A percentile compares a stretch with the other conserved stretches of the same genome.
These are phyloP conservation scores for Nematopogon swammerdamellus DNA, from an alignment of 2,888 invertebrate species.

Conservation along the genomic window DNA sequence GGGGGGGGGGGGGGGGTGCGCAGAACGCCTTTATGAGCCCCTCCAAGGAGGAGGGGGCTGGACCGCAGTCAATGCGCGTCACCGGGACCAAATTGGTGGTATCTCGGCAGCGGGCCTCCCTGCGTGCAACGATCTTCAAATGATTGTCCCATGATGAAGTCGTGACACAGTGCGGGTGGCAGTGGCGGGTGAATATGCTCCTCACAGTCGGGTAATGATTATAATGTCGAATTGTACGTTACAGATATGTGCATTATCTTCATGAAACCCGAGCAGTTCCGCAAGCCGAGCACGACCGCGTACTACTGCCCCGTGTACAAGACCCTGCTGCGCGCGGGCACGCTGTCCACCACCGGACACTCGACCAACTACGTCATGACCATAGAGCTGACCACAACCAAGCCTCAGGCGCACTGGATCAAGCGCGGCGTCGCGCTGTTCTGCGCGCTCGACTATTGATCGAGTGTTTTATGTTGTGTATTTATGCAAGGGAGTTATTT, in stretches of 20 bases:
- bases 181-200: too few species aligned
- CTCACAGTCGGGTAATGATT: too few species aligned
- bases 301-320: conserved; percentile 78
- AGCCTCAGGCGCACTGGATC: conserved; percentile 70
- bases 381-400: conserved; percentile 62
- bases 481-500: conserved; percentile 13
- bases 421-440: conserved; percentile 74
- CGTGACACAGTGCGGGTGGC: too few species aligned
- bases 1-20: too few species aligned
- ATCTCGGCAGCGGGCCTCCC: too few species aligned
- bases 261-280: conserved; percentile 64
- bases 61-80: too few species aligned
- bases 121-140: too few species aligned
- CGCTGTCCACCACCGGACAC: conserved; percentile 77
- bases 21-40: too few species aligned
- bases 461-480: conserved; percentile 10
- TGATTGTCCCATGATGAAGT: too few species aligned
- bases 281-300: conserved; percentile 39
- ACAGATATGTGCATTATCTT: conserved; percentile 70
- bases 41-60: too few species aligned
- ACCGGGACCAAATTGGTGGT: too few species aligned
- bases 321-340: conserved; percentile 71
- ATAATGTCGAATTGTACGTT: conserved; percentile 7
- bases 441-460: conserved; percentile 62
- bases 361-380: conserved; percentile 83